A percentile compares a stretch with the other conserved stretches of the same genome.
Conservation (phyloP, 2,113 vertebrate species). For the Pseudorasbora parva region DNA sequence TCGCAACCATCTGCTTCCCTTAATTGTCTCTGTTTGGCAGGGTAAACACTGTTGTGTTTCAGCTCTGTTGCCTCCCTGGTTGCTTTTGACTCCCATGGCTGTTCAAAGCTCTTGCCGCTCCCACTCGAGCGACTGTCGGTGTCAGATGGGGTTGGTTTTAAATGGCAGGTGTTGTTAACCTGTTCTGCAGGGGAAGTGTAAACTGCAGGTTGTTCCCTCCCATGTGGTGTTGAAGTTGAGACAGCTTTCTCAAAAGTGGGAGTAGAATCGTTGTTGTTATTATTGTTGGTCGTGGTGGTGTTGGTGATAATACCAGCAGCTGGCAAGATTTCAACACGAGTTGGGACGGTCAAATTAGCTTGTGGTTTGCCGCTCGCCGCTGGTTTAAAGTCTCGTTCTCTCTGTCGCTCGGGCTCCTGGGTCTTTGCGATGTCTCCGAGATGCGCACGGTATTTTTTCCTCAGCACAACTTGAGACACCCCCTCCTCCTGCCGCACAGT, state of each 20-base stretch:
- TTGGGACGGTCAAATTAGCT: not conserved
- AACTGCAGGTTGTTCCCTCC: slow-evolving; percentile 6
- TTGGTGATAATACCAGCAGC: slow-evolving; percentile 63
- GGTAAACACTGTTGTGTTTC: slow-evolving; percentile 38
- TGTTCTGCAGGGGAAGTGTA: not conserved
- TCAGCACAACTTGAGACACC: slow-evolving; percentile 79
- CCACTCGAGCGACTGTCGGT: slow-evolving; percentile 34
- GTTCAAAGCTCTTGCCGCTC: slow-evolving; percentile 44
- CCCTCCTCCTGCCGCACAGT: slow-evolving; percentile 80
- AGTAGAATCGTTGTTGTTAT: slow-evolving; percentile 51
- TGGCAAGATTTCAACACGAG: slow-evolving; percentile 52
- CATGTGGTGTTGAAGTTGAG: slow-evolving; percentile 5
- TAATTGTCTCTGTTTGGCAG: slow-evolving; percentile 48
- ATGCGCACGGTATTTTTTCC: slow-evolving; percentile 77
- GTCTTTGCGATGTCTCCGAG: slow-evolving; percentile 70
- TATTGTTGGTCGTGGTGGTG: not conserved
- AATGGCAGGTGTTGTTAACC: slow-evolving; percentile 6
- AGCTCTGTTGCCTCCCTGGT: slow-evolving; percentile 2
- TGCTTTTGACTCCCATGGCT: slow-evolving; percentile 11
- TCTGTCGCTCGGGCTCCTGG: slow-evolving; percentile 1
- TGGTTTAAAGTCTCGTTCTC: not conserved
- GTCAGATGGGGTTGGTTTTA: slow-evolving; percentile 27
- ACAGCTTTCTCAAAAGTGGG: slow-evolving; percentile 26
- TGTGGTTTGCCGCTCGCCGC: not conserved
- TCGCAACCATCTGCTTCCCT: slow-evolving; percentile 46